phyloP scores from a whole-genome alignment of 2,888 invertebrate genomes.

The Pristionchus mayeri region DNA sequence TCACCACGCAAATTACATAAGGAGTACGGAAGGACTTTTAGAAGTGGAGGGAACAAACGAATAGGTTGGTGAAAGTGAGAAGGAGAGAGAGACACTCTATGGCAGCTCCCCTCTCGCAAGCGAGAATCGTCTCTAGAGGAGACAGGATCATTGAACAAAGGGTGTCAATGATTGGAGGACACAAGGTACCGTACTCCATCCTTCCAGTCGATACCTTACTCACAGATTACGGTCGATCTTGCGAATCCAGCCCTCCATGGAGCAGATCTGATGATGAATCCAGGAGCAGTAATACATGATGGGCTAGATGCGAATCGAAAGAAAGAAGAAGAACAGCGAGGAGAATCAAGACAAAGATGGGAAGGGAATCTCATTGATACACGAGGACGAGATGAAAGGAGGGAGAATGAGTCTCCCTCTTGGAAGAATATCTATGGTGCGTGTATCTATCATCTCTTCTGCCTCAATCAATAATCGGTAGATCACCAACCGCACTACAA shows the following conservation, averaged over 20 bases:
- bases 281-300: conserved; percentile 44
- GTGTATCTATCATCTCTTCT: no score
- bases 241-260: conserved; percentile 40
- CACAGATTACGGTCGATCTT: conserved; percentile 39
- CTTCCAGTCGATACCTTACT: neutral
- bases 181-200: neutral
- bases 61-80: neutral
- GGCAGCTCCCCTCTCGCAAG: conserved; percentile 24
- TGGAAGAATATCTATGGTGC: neutral
- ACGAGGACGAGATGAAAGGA: neutral
- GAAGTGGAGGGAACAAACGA: no score
- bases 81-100: neutral
- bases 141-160: conserved; percentile 29
- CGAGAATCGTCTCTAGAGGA: conserved; percentile 24
- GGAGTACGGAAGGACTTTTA: conserved; percentile 12
- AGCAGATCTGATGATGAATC: conserved; percentile 46
- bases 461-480: neutral
- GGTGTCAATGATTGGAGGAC: conserved; percentile 18
- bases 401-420: neutral
- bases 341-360: conserved; percentile 9
- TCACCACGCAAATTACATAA: neutral
- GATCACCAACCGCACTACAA: conserved; percentile 1
- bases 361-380: no score
- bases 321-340: conserved; percentile 8
- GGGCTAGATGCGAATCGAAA: neutral